A percentile compares a stretch with the other conserved stretches of the same genome.
These are phyloP conservation scores for Anseranas semipalmata DNA, from an alignment of 2,113 vertebrate genomes.

Conservation along the genomic window DNA sequence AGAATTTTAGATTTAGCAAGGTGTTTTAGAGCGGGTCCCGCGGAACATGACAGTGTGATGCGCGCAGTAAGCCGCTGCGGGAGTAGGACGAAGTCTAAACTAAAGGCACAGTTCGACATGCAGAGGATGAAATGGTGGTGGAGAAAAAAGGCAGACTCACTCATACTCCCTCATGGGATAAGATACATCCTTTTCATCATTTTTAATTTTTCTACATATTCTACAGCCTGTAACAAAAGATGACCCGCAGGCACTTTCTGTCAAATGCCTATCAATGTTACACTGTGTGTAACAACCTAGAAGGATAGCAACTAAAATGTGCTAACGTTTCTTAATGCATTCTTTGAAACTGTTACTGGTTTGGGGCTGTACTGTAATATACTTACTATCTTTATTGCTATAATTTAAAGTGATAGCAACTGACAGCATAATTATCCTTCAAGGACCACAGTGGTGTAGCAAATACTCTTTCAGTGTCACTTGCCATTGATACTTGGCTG, in stretches of 20 bases:
- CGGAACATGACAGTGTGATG: not conserved
- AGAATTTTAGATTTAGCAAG: too few species aligned
- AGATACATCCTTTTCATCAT: not conserved
- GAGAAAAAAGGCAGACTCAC: not conserved
- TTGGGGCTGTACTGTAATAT: conserved; percentile 33
- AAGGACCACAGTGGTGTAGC: conserved; percentile 21
- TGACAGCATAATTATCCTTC: conserved; percentile 69
- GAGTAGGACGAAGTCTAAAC: not conserved
- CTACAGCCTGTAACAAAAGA: conserved; percentile 28
- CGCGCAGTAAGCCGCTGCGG: not conserved
- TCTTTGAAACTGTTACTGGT: conserved; percentile 35
- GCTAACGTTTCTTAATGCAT: not conserved
- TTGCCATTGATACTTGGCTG: conserved; percentile 25
- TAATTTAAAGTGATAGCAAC: conserved; percentile 48
- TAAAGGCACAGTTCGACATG: conserved; percentile 4
- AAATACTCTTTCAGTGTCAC: conserved; percentile 27
- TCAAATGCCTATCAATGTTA: conserved; percentile 35
- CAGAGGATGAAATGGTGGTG: not conserved
- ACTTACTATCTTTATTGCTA: conserved; percentile 12
- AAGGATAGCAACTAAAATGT: conserved; percentile 42
- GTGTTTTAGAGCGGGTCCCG: not conserved
- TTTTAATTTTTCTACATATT: conserved; percentile 35
- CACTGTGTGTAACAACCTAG: not conserved
- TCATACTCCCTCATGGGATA: not conserved
- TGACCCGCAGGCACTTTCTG: conserved; percentile 43